These are phyloP conservation scores for Strigamia crassipes DNA, from an alignment of 2,888 invertebrate species.

Conservation along the genomic window DNA sequence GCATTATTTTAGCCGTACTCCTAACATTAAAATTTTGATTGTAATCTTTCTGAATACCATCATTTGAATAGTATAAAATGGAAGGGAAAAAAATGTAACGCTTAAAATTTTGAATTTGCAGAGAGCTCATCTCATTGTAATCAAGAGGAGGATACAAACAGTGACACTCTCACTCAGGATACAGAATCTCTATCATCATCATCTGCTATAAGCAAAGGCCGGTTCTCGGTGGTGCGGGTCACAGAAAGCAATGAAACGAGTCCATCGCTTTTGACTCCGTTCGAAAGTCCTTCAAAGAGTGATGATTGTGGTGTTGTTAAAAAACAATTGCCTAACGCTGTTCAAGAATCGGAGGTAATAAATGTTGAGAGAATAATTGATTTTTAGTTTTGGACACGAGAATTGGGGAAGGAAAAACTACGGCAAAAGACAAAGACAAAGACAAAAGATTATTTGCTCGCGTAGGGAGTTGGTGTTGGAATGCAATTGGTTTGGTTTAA, in stretches of 20 bases:
- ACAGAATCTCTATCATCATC: constrained; percentile 35
- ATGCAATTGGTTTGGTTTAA: no score
- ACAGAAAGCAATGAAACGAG: constrained; percentile 49
- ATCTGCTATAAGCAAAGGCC: constrained; percentile 53
- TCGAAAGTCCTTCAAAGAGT: constrained; percentile 51
- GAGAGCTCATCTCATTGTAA: not conserved
- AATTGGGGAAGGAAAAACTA: not conserved
- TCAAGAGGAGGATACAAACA: constrained; percentile 1
- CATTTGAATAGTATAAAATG: no score
- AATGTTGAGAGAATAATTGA: not conserved
- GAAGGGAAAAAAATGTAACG: no score
- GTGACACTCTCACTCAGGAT: constrained; percentile 16
- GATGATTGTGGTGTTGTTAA: not conserved
- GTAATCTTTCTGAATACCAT: no score
- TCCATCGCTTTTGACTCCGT: not conserved
- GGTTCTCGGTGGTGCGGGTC: constrained; percentile 56
- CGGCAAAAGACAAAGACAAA: not conserved
- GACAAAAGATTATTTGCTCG: no score
- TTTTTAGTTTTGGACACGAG: not conserved
- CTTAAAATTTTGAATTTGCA: not conserved
- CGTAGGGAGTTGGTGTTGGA: no score
- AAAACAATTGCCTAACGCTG: not conserved
- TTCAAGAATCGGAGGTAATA: constrained; percentile 28
- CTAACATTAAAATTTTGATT: no score
- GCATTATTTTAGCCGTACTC: no score